These are phyloP conservation scores for Platycheirus rosarum DNA, from an alignment of 2,888 invertebrate genomes.

Conservation along the genomic window DNA sequence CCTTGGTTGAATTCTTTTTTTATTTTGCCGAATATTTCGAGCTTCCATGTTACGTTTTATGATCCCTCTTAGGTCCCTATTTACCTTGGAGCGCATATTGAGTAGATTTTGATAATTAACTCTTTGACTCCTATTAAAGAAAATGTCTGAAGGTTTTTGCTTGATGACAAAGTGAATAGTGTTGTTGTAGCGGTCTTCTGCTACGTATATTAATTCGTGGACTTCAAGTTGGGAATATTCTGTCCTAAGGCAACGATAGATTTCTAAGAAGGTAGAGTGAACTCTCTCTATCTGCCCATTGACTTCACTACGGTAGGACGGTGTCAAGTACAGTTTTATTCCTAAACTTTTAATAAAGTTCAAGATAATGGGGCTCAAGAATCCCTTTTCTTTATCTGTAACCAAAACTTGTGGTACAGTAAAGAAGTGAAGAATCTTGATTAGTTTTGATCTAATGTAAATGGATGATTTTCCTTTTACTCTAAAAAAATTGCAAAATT, in stretches of 20 bases:
- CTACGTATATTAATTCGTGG: slow-evolving; percentile 7
- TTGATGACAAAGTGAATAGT: slow-evolving; percentile 30
- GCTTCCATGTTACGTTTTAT: slow-evolving; percentile 13
- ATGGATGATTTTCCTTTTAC: slow-evolving; percentile 38
- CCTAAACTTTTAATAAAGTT: slow-evolving; percentile 23
- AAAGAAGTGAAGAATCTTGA: slow-evolving; percentile 44
- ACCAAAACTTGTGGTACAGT: slow-evolving; percentile 60
- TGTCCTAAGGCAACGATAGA: background rate
- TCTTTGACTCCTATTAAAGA: slow-evolving; percentile 3
- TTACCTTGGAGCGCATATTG: slow-evolving; percentile 6
- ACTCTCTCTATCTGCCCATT: slow-evolving; percentile 21
- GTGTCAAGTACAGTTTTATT: slow-evolving; percentile 15
- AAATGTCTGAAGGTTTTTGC: slow-evolving; percentile 1
- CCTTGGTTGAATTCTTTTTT: background rate
- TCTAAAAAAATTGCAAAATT: slow-evolving; percentile 21
- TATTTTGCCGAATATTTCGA: slow-evolving; percentile 1
- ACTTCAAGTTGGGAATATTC: background rate
- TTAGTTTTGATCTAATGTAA: slow-evolving; percentile 38
- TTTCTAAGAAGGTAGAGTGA: background rate
- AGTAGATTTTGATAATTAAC: slow-evolving; percentile 1
- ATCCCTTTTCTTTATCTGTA: background rate
- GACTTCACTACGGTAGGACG: slow-evolving; percentile 17
- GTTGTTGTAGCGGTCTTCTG: slow-evolving; percentile 24
- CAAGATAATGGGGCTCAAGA: slow-evolving; percentile 4
- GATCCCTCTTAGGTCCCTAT: slow-evolving; percentile 3